These are phyloP conservation scores for Mycogona germanica DNA, from an alignment of 2,888 invertebrate species.

Conservation along the genomic window DNA sequence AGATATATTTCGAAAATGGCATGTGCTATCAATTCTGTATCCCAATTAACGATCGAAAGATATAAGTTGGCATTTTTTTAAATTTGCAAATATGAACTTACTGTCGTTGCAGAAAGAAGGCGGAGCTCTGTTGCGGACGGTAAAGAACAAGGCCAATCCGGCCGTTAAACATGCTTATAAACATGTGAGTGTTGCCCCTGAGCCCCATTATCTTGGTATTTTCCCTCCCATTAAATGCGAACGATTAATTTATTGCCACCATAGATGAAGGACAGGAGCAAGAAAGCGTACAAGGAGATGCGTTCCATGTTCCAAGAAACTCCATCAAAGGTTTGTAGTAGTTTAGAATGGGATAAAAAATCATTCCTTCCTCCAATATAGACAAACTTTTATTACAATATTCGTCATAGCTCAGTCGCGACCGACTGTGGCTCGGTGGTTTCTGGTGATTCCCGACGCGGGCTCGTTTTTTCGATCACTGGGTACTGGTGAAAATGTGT, in stretches of 20 bases:
- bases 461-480: too few relatives aligned
- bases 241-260: conserved; percentile 19
- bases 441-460: too few relatives aligned
- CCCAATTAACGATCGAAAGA: too few relatives aligned
- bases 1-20: neutral
- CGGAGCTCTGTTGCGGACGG: conserved; percentile 68
- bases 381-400: too few relatives aligned
- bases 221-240: too few relatives aligned
- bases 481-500: too few relatives aligned
- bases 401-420: too few relatives aligned
- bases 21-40: neutral
- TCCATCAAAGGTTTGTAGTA: conserved; percentile 35
- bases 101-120: conserved; percentile 44
- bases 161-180: conserved; percentile 87
- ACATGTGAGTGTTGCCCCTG: conserved; percentile 59
- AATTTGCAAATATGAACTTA: neutral
- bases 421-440: too few relatives aligned
- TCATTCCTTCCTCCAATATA: too few relatives aligned
- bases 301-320: conserved; percentile 46
- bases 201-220: too few relatives aligned
- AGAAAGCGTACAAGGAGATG: conserved; percentile 60
- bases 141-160: conserved; percentile 86
- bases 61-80: too few relatives aligned
- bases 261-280: conserved; percentile 50
- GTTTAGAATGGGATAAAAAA: too few relatives aligned